phyloP scores from a whole-genome alignment of 2,888 invertebrate species.

The Muschampia plurimacula region DNA sequence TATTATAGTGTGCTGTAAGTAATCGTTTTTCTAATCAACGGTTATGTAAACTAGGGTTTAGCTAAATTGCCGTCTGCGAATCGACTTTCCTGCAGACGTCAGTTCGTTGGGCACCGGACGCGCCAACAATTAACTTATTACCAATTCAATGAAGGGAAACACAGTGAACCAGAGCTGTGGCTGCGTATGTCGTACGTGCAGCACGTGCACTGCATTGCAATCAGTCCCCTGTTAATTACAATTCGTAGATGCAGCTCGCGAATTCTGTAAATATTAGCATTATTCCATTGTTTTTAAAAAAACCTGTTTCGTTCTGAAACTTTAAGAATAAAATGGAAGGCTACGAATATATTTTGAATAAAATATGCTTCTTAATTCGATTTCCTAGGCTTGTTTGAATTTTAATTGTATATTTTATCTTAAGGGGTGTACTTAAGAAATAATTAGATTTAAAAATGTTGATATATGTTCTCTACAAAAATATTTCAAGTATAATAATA shows the following conservation, averaged over 20 bases:
- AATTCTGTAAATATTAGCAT: background rate
- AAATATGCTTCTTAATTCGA: no score
- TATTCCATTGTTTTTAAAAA: background rate
- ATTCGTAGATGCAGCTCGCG: constrained; percentile 19
- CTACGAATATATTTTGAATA: no score
- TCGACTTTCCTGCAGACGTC: constrained; percentile 42
- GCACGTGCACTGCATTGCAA: constrained; percentile 57
- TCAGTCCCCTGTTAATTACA: constrained; percentile 35
- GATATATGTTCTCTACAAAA: no score
- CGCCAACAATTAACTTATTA: constrained; percentile 71
- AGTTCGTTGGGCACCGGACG: constrained; percentile 53
- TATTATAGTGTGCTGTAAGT: no score
- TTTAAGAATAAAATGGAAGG: no score
- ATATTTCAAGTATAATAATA: no score
- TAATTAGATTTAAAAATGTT: no score
- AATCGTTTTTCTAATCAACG: background rate
- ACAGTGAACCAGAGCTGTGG: constrained; percentile 46
- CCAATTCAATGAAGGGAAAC: constrained; percentile 79
- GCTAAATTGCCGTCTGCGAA: constrained; percentile 14
- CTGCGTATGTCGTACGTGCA: constrained; percentile 22
- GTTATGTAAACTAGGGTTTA: constrained; percentile 8
- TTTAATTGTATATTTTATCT: no score
- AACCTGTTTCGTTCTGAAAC: no score
- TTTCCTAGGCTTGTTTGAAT: no score
- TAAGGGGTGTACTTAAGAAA: no score